Base-by-base conservation (phyloP, 2,797 vertebrate species). In the Anguilla anguilla region DNA sequence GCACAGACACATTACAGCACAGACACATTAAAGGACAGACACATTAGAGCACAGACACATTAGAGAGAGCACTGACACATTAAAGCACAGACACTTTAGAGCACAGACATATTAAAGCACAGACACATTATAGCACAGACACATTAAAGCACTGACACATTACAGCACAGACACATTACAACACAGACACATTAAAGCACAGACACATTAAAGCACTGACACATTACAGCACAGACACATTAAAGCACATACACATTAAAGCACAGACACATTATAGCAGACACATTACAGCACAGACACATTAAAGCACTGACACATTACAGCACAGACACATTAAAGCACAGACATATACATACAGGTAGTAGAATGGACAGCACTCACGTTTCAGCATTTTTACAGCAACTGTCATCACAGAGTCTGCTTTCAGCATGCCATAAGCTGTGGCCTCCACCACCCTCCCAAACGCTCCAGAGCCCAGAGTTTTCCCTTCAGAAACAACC, bases 341-440 rank as follows among this genome's bases (percentile, higher is more conserved):
- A 86, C 74, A 82, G 15, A 6, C 2, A 86, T 25, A 88, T 13
- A 86, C 59, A 86, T 67, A 88, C 39, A 53, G 43, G 89, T 13
- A 93, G 2, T 59, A 7, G 25, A 19, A 55, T 28, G 19, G 19
- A 22, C 77, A 25, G 43, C 43, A 49, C 98, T 97, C 94, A 99
- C 98, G 97, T 92, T 99, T 99, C 51, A 99, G 94, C 98, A 99
- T 99, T 95, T 99, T 99, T 39, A 99, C 98, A 3, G 98, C 98
- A 0, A 99, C 98, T 0, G 97, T 99, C 89, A 98, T 97, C 17
- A 98, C 96, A 0, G 97, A 97, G 67, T 99, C 98, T 0, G 96
- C 96, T 87, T 98, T 98, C 91, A 97, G 96, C 0, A 99, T 94
- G 84, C 98, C 98, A 0, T 99, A 99, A 0, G 98, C 98, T 9